A percentile compares a stretch with the other conserved stretches of the same genome.
These are phyloP conservation scores for Julus scanicus DNA, from an alignment of 2,888 invertebrate genomes.

Conservation along the genomic window DNA sequence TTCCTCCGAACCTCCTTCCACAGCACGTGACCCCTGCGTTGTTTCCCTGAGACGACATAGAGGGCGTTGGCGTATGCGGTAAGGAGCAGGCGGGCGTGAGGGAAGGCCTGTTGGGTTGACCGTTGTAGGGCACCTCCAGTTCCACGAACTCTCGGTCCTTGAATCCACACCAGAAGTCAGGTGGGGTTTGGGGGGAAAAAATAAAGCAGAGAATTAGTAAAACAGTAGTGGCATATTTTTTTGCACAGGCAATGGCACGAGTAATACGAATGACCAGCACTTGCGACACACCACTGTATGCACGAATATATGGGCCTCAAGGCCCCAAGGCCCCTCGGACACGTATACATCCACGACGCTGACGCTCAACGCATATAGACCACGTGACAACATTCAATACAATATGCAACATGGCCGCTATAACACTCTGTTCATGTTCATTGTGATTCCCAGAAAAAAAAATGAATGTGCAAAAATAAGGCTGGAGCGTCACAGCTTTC, in stretches of 20 bases:
- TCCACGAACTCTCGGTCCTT: constrained; percentile 97
- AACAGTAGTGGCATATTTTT: not conserved
- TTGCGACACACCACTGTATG: not conserved
- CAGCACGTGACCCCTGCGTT: constrained; percentile 80
- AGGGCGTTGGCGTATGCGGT: constrained; percentile 81
- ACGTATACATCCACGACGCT: not conserved
- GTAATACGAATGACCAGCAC: not conserved
- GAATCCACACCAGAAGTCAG: not conserved
- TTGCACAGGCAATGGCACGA: not conserved
- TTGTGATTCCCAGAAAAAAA: not conserved
- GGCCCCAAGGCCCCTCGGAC: not conserved
- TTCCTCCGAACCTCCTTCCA: constrained; percentile 82
- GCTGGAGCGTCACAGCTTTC: not conserved
- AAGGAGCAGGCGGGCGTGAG: constrained; percentile 65
- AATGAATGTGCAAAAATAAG: not conserved
- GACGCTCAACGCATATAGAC: not conserved
- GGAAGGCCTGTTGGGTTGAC: constrained; percentile 86
- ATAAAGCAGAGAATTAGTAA: not conserved
- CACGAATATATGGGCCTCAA: no score
- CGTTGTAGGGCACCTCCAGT: constrained; percentile 93
- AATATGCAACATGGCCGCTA: constrained; percentile 1
- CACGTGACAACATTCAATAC: not conserved
- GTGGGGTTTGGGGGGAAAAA: not conserved
- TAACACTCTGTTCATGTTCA: not conserved
- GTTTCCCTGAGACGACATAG: constrained; percentile 58